Base-by-base conservation (phyloP, 2,113 vertebrate species). In the Hydrochoerus hydrochaeris region DNA sequence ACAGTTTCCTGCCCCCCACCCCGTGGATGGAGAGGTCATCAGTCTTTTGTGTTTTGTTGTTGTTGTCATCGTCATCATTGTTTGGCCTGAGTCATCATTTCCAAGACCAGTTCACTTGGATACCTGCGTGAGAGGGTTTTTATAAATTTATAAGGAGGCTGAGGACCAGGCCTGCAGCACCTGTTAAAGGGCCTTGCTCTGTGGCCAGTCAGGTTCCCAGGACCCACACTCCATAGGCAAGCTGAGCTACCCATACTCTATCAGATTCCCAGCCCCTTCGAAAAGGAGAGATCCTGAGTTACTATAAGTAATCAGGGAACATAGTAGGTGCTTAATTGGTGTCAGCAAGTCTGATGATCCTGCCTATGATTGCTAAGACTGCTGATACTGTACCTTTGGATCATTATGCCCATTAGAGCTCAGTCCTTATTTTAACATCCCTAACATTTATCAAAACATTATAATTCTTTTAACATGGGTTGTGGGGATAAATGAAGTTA, bases 1-100 rank as follows among this genome's bases (percentile, higher is more conserved):
- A 90, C 26, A 92, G 65, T 10, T 52, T 54, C 54, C 16, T 16
- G 2, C 54, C 54, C 3, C 13, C 54, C 54, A 14, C 4, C 49
- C 49, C 11, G 49, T 54, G 54, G 54, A 54, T 54, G 16, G 16
- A 52, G 2, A 14, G 2, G 52, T 54, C 52, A 16, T 54, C 71
- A 73, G 60, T 83, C 84, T 87, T 92, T 7, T 32, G 2, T 17
- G 67, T 85, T 20, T 28, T 44, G 14, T 22, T 92, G 10, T 28
- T 49, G 20, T n/a, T 19, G 26, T n/a, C 49, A 26, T 71, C 62
- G 24, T 63, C 41, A 49, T 49, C 28, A 17, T 54, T 17, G 30
- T 62, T 73, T 38, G 92, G 60, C 12, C 54, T 75, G 69, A 96
- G 30, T 94, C 62, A 87, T 83, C 71, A 94, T 91, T 95, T 91